Base-by-base conservation (phyloP, 2,888 invertebrate genomes). In the Latrodectus elegans region DNA sequence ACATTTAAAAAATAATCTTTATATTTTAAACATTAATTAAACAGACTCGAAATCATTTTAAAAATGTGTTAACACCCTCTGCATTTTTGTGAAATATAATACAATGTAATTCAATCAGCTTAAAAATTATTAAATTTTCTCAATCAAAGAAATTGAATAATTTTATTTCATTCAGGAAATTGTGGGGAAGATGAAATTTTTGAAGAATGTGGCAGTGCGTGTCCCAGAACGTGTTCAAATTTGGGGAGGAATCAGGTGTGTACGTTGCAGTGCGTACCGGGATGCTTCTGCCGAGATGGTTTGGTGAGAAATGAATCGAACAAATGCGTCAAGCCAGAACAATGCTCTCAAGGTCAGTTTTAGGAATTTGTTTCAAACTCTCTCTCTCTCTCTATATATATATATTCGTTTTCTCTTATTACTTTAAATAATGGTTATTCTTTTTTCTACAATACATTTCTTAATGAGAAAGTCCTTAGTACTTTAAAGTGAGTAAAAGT, bases 141-240 rank as follows among this genome's bases (percentile, higher is more conserved):
- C 9, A 64, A n/a, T n/a, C n/a, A 4, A 9, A 14, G n/a, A 64
- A 14, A 64, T 9, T 15, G 64, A 8, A 15, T 14, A 64, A 64
- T 64, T n/a, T 64, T 14, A 49, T 49, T 52, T 15, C 3, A 22
- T 26, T 3, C 38, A 81, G 81, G 67, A 11, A 22, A 17, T 1
- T 81, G 74, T n/a, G 81, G 81, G 4, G 9, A 11, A 14, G 67
- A 74, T 6, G 84, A 77, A 49, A 52, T 64, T 38, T 77, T 53
- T 55, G 72, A n/a, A 0, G 49, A 64, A 0, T 84, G 84, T n/a
- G 84, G 84, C 0, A 72, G 60, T 67, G 77, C 76, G 8, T 84
- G 84, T 65, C 84, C 71, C 10, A 11, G 15, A 22, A 84, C 84
- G 1, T 84, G 84, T 15, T 26, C 9, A 1, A 72, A 70, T 38